A percentile compares a stretch with the other conserved stretches of the same genome.
phyloP scores from a whole-genome alignment of 2,113 vertebrate genomes.

The Amia ocellicauda region DNA sequence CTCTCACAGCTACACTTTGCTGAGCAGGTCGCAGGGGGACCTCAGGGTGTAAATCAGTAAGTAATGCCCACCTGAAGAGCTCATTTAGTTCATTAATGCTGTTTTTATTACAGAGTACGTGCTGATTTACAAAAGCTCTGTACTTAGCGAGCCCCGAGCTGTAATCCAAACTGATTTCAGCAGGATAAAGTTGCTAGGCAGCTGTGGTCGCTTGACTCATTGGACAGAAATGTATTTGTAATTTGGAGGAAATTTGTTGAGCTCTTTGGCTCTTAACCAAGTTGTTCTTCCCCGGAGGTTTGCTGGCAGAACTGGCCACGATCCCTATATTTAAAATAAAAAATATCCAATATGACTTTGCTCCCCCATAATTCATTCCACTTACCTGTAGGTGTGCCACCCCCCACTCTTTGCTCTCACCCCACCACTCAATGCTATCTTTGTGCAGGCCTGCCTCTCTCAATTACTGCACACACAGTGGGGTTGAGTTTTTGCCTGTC shows the following conservation, averaged over 20 bases:
- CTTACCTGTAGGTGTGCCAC: no score
- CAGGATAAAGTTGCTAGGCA: background rate
- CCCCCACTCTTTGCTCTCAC: no score
- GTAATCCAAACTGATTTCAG: background rate
- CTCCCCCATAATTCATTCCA: no score
- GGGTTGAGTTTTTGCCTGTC: no score
- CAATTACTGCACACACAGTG: no score
- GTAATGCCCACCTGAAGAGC: background rate
- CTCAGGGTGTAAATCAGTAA: conserved; percentile 1
- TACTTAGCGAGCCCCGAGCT: background rate
- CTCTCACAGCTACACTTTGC: no score
- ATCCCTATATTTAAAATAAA: no score
- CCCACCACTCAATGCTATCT: no score
- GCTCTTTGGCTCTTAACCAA: conserved; percentile 10
- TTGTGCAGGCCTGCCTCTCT: no score
- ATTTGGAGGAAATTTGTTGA: conserved; percentile 36
- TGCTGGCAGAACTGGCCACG: no score
- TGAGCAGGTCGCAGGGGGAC: background rate
- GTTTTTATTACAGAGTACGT: background rate
- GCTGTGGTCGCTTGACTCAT: background rate
- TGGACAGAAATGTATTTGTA: conserved; percentile 7
- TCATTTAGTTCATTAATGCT: background rate
- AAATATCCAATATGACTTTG: no score
- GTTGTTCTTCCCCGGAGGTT: background rate
- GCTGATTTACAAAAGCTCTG: background rate